A percentile compares a stretch with the other conserved stretches of the same genome.
Conservation (phyloP, 2,113 vertebrate species). For the Oreochromis niloticus region DNA sequence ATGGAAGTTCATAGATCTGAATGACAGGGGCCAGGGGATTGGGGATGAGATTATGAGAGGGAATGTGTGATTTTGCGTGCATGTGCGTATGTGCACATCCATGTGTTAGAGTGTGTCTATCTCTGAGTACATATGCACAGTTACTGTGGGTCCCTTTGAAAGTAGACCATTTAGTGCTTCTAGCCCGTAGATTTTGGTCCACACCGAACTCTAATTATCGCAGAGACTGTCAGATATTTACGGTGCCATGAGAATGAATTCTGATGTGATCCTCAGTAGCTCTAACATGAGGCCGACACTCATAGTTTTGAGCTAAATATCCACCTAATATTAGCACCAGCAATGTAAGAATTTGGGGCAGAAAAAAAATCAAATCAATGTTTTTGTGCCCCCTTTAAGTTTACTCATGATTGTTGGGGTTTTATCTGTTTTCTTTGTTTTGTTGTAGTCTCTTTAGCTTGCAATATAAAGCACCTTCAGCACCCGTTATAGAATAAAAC, state of each 20-base stretch:
- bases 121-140: slow-evolving; percentile 2
- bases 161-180: not conserved
- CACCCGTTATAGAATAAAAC: not conserved
- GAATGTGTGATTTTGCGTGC: not conserved
- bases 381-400: not conserved
- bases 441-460: not conserved
- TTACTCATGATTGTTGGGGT: not conserved
- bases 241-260: not conserved
- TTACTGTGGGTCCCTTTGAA: not conserved
- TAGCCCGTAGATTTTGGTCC: not conserved
- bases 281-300: not conserved
- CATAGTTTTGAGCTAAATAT: not conserved
- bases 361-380: not conserved
- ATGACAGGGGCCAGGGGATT: slow-evolving; percentile 70
- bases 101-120: not conserved
- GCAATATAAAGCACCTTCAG: not conserved
- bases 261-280: not conserved
- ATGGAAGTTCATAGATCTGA: slow-evolving; percentile 80
- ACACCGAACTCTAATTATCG: not conserved
- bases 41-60: slow-evolving; percentile 44
- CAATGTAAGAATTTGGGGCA: not conserved
- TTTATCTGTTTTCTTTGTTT: not conserved
- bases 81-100: not conserved
- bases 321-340: not conserved
- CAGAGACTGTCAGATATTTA: not conserved